These are phyloP conservation scores for Haliaeetus leucogaster DNA, from an alignment of 2,113 vertebrate species.

Conservation along the genomic window DNA sequence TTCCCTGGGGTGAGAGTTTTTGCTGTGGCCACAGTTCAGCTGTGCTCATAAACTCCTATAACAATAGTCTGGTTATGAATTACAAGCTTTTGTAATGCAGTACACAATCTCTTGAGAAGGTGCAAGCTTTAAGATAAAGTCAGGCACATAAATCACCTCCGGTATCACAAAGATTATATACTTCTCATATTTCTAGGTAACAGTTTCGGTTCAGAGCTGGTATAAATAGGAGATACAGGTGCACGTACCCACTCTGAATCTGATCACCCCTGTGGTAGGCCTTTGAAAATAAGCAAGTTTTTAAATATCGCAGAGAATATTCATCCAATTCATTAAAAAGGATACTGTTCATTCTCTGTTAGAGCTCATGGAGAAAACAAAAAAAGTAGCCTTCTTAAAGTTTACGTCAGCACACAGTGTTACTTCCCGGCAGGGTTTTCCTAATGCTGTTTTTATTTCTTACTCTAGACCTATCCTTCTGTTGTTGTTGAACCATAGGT, in stretches of 20 bases:
- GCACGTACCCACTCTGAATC: not conserved
- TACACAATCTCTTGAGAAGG: not conserved
- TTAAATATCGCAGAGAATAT: not conserved
- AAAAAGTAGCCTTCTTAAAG: not conserved
- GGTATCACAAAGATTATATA: not conserved
- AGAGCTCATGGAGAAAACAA: not conserved
- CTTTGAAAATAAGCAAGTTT: not conserved
- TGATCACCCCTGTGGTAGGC: not conserved
- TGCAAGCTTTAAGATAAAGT: not conserved
- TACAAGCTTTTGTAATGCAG: not conserved
- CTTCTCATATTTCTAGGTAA: not conserved
- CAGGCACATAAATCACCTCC: not conserved
- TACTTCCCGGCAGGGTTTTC: conserved; percentile 35
- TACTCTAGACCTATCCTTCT: conserved; percentile 4
- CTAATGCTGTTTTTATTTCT: conserved; percentile 44
- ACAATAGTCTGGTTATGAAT: not conserved
- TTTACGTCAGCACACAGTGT: not conserved
- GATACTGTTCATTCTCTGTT: not conserved
- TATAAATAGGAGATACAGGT: not conserved
- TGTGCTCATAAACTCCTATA: not conserved
- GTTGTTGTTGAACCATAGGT: conserved; percentile 70
- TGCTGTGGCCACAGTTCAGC: not conserved
- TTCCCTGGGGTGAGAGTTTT: not conserved
- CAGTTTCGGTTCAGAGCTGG: not conserved
- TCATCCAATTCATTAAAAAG: not conserved